A percentile compares a stretch with the other conserved stretches of the same genome.
Conservation (phyloP, 2,888 invertebrate genomes). For the Eugnorisma glareosa region DNA sequence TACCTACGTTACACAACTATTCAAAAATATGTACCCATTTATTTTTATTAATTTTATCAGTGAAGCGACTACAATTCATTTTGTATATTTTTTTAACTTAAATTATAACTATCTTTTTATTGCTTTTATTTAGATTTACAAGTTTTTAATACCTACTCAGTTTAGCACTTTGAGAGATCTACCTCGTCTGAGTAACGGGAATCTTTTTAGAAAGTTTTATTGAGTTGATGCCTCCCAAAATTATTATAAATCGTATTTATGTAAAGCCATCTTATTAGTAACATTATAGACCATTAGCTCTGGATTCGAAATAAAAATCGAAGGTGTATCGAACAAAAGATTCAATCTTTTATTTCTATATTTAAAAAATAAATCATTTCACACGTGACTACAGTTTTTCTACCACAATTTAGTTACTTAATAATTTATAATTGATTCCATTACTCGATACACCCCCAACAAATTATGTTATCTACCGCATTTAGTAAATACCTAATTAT, state of each 20-base stretch:
- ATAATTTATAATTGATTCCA: constrained; percentile 10
- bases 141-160: constrained; percentile 26
- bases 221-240: constrained; percentile 71
- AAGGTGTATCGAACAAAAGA: constrained; percentile 45
- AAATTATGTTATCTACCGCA: constrained; percentile 53
- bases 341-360: not conserved
- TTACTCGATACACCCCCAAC: constrained; percentile 53
- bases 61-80: constrained; percentile 13
- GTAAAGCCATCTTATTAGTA: constrained; percentile 69
- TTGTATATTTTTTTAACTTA: constrained; percentile 12
- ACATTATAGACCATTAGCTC: constrained; percentile 53
- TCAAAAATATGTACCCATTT: constrained; percentile 51
- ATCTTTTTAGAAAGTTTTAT: constrained; percentile 11
- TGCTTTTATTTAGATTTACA: constrained; percentile 35
- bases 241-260: constrained; percentile 57
- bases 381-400: constrained; percentile 34
- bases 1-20: constrained; percentile 42
- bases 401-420: constrained; percentile 35
- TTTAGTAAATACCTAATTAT: constrained; percentile 76
- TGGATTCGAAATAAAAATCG: constrained; percentile 51
- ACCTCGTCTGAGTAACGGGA: constrained; percentile 27
- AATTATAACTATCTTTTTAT: constrained; percentile 38
- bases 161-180: constrained; percentile 47
- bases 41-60: constrained; percentile 31
- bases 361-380: constrained; percentile 21